Conservation (phyloP, 1,140 invertebrate species). For the Drosophila burlai region DNA sequence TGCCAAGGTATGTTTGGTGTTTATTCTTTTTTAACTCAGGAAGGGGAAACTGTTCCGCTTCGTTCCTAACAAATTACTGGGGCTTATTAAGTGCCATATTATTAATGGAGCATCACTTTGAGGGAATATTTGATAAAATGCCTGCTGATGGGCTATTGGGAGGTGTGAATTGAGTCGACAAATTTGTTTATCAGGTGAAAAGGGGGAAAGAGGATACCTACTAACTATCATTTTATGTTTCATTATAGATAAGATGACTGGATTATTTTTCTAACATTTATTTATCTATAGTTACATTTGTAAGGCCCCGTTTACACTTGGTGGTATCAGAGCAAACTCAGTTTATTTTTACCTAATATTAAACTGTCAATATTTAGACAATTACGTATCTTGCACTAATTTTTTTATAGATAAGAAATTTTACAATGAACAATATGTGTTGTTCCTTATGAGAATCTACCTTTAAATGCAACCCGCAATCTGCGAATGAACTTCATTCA, state of each 20-base stretch:
- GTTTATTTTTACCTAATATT: too few species aligned
- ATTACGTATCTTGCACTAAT: too few species aligned
- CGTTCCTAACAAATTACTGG: conserved; percentile 69
- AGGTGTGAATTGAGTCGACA: conserved; percentile 29
- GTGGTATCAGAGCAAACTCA: too few species aligned
- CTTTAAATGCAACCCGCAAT: conserved; percentile 21
- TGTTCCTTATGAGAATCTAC: background rate
- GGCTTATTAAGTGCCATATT: conserved; percentile 66
- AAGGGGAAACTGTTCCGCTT: conserved; percentile 50
- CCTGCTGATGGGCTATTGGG: conserved; percentile 44
- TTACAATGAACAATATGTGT: background rate
- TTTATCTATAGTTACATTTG: too few species aligned
- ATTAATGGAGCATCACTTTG: conserved; percentile 63
- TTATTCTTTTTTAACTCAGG: conserved; percentile 2
- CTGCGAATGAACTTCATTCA: conserved; percentile 5
- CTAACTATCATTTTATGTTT: background rate
- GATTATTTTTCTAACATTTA: background rate
- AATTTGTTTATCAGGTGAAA: conserved; percentile 6
- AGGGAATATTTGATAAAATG: conserved; percentile 48
- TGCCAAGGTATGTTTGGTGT: conserved; percentile 64
- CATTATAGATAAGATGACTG: background rate
- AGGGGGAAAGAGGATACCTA: too few species aligned
- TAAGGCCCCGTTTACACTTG: too few species aligned
- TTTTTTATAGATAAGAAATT: conserved; percentile 2
- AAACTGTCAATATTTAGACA: background rate